Percentiles rank a stretch among this genome's conserved stretches.
These are phyloP conservation scores for Nerophis lumbriciformis DNA, from an alignment of 2,113 vertebrate genomes.

Conservation along the genomic window DNA sequence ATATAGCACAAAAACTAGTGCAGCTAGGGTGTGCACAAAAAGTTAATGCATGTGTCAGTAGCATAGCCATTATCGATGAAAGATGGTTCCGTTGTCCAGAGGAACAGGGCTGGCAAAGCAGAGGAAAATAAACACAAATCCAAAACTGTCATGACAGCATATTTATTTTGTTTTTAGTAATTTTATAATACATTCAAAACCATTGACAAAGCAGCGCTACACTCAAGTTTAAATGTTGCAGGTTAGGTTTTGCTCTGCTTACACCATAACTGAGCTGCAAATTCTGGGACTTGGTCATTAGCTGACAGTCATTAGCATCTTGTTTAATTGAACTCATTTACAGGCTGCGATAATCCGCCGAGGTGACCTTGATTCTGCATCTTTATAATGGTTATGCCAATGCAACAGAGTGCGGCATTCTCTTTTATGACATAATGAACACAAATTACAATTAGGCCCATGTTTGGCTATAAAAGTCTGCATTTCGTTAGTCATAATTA, in stretches of 20 bases:
- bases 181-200: background rate
- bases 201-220: background rate
- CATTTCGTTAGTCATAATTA: conserved; percentile 65
- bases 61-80: too few relatives aligned
- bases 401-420: conserved; percentile 50
- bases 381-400: conserved; percentile 57
- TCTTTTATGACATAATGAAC: conserved; percentile 46
- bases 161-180: too few relatives aligned
- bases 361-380: conserved; percentile 66
- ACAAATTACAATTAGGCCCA: conserved; percentile 44
- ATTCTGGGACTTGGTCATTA: conserved; percentile 55
- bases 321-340: conserved; percentile 70
- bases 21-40: too few relatives aligned
- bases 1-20: too few relatives aligned
- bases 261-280: conserved; percentile 19
- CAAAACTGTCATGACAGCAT: too few relatives aligned
- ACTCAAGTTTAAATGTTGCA: conserved; percentile 48
- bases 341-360: conserved; percentile 58
- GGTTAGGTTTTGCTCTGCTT: conserved; percentile 8
- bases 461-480: conserved; percentile 62
- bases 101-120: too few relatives aligned
- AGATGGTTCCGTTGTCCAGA: too few relatives aligned
- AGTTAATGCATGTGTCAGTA: too few relatives aligned
- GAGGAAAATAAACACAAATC: too few relatives aligned
- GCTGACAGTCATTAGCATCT: conserved; percentile 61